Conservation (phyloP, 2,797 vertebrate genomes). For the Trematomus bernacchii region DNA sequence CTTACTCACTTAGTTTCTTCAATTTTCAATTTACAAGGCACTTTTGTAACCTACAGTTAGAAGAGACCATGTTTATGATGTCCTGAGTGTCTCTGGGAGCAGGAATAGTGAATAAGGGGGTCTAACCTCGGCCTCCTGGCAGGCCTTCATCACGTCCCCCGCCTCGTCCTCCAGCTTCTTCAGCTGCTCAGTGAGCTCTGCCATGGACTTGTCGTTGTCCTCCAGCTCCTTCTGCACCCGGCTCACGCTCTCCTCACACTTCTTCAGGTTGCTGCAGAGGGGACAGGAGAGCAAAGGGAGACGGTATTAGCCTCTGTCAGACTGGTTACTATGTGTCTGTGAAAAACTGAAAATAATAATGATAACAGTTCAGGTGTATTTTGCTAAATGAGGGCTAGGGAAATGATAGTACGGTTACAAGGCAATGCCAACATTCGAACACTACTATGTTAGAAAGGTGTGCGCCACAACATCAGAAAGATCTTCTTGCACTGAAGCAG, state of each 20-base stretch:
- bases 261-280: conserved; percentile 91
- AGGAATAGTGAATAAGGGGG: not conserved
- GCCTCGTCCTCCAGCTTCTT: conserved; percentile 91
- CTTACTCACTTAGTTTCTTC: not conserved
- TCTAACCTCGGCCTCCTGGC: conserved; percentile 90
- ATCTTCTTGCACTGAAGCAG: too few relatives aligned
- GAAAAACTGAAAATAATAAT: not conserved
- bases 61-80: not conserved
- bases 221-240: conserved; percentile 87
- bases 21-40: not conserved
- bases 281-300: conserved; percentile 17
- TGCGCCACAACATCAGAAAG: not conserved
- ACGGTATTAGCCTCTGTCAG: not conserved
- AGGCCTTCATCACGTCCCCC: conserved; percentile 86
- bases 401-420: too few relatives aligned
- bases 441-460: too few relatives aligned
- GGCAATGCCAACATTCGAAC: too few relatives aligned
- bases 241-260: conserved; percentile 87
- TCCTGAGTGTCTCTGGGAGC: not conserved
- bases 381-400: not conserved
- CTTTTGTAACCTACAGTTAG: too few relatives aligned
- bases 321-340: not conserved
- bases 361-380: not conserved
- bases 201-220: conserved; percentile 85
- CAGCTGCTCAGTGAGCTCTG: conserved; percentile 85